Evolutionary conservation across 2,888 invertebrate genomes (phyloP).

Genomic region (Melanophora roralis): DNA sequence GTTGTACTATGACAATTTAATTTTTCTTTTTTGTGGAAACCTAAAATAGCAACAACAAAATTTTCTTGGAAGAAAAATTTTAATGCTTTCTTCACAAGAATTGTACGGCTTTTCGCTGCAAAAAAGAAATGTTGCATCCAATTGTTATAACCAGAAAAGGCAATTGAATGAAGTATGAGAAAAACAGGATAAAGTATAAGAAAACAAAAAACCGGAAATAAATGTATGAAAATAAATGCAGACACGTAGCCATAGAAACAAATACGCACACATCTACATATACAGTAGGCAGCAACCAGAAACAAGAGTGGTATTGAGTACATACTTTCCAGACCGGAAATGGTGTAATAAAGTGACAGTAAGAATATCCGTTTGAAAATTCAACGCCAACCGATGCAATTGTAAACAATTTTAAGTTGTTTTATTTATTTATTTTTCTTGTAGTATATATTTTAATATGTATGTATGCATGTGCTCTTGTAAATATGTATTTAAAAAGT

Average conservation of each 20-base stretch:
- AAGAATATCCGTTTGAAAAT: slow-evolving; percentile 65
- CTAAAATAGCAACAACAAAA: too few relatives aligned
- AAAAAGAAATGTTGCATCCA: not conserved
- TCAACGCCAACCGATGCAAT: slow-evolving; percentile 55
- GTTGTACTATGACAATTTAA: too few relatives aligned
- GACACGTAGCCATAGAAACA: slow-evolving; percentile 4
- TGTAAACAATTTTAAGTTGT: slow-evolving; percentile 57
- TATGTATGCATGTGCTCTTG: not conserved
- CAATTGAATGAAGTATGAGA: not conserved
- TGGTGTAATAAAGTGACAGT: slow-evolving; percentile 64
- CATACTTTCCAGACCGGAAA: slow-evolving; percentile 58
- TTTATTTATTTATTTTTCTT: too few relatives aligned
- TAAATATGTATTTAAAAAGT: too few relatives aligned
- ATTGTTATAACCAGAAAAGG: not conserved
- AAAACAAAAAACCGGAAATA: slow-evolving; percentile 55
- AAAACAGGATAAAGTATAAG: not conserved
- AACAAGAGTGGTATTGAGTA: not conserved
- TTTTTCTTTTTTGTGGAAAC: too few relatives aligned
- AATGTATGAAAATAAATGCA: slow-evolving; percentile 38
- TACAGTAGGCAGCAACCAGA: not conserved
- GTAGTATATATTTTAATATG: not conserved
- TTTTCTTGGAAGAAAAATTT: too few relatives aligned
- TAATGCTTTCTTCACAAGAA: too few relatives aligned
- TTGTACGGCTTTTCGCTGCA: too few relatives aligned
- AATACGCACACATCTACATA: not conserved